Evolutionary conservation across 2,113 vertebrate species (phyloP), one percentile per base, ranked within the genome.

Genomic region (Phylloscopus trochiloides): DNA sequence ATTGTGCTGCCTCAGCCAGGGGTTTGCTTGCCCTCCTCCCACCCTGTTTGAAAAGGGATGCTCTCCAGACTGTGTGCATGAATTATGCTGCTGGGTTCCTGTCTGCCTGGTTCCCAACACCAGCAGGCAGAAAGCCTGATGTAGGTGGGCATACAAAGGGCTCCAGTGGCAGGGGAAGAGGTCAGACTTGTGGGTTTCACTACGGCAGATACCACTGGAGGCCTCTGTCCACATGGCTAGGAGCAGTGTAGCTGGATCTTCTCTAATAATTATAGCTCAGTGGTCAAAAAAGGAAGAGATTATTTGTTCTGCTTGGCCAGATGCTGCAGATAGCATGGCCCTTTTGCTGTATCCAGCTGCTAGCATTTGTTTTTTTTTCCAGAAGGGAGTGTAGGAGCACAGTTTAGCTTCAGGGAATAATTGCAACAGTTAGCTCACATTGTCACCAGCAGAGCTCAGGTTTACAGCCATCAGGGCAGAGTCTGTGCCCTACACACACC

Each of bases 1-100:
- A 92, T 66, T 95, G 94, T 96, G 51, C 63, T 63, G 67, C 78
- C 76, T 81, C 93, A 96, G 62, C 34, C 74, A 89, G 84, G 40
- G 59, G 85, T 76, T 78, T 4, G 7, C 31, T 76, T 83, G 61
- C 55, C 57, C 28, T 83, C 84, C 52, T 86, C 59, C 70, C 42
- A 78, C 25, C 31, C n/a, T 80, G 32, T 70, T 34, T 55, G 70
- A 48, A 88, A 86, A 83, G 38, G 40, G 52, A 90, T 62, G 51
- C 50, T 71, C 45, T 78, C 72, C 47, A 92, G n/a, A 88, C 52
- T 66, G 25, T 10, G 4, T 62, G 52, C 34, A 47, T 47, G 29
- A 31, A 83, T 85, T 85, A 80, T 73, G 59, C 61, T 90, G 45
- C 74, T 57, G 36, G 9, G 61, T 57, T 95, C 75, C 73, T 40